Base-by-base conservation (phyloP, 2,888 invertebrate species). In the Athetis lepigone region DNA sequence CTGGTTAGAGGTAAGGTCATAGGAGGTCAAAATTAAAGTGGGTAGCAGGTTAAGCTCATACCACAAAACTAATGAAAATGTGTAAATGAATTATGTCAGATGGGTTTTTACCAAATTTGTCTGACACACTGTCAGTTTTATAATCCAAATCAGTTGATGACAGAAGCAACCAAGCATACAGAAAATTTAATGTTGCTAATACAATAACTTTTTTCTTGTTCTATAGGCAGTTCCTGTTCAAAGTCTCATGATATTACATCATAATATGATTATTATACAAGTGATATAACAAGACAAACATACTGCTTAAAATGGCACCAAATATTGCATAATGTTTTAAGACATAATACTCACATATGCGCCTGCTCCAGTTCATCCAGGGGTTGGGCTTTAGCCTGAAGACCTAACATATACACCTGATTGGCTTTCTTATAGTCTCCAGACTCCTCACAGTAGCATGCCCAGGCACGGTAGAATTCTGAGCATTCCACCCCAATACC, bases 391-490 rank as follows among this genome's bases (percentile, higher is more conserved):
- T 96, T 95, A 54, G 96, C 96, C 47, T 96, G 95, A 43, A 98
- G 95, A 1, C 98, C 99, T 76, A 97, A 92, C 83, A 96, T 95
- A 85, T 97, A 98, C 23, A 99, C 96, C 80, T 97, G 96, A 89
- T 98, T 97, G 0, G 99, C 98, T 84, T 96, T 96, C 85, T 97
- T 97, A 81, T 96, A 97, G 93, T 98, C 98, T 25, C 97, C 97
- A 47, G 96, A 95, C 75, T 97, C 96, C 89, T 99, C 99, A 82
- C 98, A 96, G 81, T 98, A 97, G 85, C 97, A 97, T 0, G 99
- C 98, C 98, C 99, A 99, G 11, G 97, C 97, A 78, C 97, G 96
- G 87, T 98, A 99, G 86, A 98, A 97, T 79, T 97, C 97, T 0
- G 98, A 97, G 72, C 98, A 96, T 91, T 97, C 97, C 27, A 96